Percentiles rank a stretch among this genome's conserved stretches.
phyloP scores from a whole-genome alignment of 2,888 invertebrate species.

The Fragum sueziense region DNA sequence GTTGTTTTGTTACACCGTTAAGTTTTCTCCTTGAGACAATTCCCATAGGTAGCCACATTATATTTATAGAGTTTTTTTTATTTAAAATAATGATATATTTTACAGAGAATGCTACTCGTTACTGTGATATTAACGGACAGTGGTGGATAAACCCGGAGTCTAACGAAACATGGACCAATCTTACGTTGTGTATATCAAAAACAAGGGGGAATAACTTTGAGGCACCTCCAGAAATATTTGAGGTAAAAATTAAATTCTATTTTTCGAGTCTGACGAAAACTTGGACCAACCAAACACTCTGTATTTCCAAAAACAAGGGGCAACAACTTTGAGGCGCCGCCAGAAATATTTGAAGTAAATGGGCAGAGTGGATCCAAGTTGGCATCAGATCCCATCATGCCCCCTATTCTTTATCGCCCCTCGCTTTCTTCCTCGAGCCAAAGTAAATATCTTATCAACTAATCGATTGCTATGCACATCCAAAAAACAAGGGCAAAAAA shows the following conservation, averaged over 20 bases:
- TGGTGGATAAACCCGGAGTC: constrained; percentile 69
- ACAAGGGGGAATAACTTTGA: not conserved
- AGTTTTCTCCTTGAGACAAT: too few species aligned
- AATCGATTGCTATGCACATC: too few species aligned
- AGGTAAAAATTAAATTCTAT: constrained; percentile 1
- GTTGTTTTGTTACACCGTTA: too few species aligned
- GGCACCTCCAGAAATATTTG: constrained; percentile 26
- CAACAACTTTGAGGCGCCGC: not conserved
- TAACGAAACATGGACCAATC: constrained; percentile 50
- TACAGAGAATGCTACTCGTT: constrained; percentile 68
- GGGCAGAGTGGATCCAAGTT: too few species aligned
- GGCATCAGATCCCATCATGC: too few species aligned
- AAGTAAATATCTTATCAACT: too few species aligned
- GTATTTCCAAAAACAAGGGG: constrained; percentile 3
- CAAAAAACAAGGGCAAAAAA: too few species aligned
- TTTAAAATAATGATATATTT: too few species aligned
- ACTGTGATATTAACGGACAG: constrained; percentile 70
- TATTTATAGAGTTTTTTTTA: too few species aligned
- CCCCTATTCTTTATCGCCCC: too few species aligned
- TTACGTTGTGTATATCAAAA: constrained; percentile 34
- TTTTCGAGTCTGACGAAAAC: constrained; percentile 33
- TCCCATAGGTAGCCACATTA: too few species aligned
- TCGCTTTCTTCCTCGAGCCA: too few species aligned
- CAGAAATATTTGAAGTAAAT: constrained; percentile 31
- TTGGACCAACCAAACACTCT: constrained; percentile 51